Evolutionary conservation across 1,140 invertebrate genomes (phyloP).

Genomic region (Panulirus ornatus): DNA sequence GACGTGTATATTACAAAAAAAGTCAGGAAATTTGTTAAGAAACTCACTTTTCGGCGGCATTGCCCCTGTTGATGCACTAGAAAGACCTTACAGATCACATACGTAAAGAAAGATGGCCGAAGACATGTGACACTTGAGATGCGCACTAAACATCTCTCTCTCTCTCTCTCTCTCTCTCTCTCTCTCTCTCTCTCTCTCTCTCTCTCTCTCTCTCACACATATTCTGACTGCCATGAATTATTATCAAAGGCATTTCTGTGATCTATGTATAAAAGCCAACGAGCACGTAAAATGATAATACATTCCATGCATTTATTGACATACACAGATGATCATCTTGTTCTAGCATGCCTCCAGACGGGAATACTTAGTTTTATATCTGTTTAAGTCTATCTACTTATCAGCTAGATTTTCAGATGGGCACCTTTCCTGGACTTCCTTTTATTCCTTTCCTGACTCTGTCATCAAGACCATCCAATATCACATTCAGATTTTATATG

Average conservation of each 20-base stretch:
- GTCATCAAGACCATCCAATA: neutral
- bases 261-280: neutral
- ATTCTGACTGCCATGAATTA: neutral
- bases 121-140: neutral
- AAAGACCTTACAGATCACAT: neutral
- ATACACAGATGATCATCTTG: neutral
- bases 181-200: conserved; percentile 7
- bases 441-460: neutral
- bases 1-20: too few species aligned
- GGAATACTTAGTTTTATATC: neutral
- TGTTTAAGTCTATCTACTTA: neutral
- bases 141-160: neutral
- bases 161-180: conserved; percentile 7
- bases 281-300: neutral
- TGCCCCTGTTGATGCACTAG: neutral
- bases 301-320: neutral
- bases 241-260: neutral
- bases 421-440: neutral
- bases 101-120: neutral
- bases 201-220: neutral
- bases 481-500: neutral
- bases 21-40: too few species aligned
- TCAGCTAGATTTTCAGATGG: neutral
- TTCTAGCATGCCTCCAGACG: neutral
- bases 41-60: neutral